Conservation (phyloP, 92 coral and sea anemone genomes). For the Palythoa heliodiscus region DNA sequence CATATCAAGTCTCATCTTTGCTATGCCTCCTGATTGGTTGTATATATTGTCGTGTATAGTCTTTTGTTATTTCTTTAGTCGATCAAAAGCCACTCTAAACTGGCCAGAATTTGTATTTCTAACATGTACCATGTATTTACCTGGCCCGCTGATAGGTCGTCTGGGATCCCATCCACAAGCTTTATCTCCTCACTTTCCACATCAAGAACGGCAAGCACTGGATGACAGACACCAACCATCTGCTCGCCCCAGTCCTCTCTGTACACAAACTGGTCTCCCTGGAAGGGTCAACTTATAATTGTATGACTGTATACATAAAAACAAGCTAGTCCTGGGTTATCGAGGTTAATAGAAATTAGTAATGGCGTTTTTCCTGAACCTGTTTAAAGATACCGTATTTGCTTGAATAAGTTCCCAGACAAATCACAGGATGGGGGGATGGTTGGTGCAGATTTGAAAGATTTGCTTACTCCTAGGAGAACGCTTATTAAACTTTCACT, state of each 20-base stretch:
- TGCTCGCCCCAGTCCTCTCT: conserved; percentile 95
- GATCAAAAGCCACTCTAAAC: neutral
- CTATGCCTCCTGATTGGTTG: too few species aligned
- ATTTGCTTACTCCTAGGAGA: too few species aligned
- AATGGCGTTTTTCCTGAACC: too few species aligned
- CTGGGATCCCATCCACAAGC: conserved; percentile 80
- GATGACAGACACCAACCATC: conserved; percentile 62
- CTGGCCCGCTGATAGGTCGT: conserved; percentile 87
- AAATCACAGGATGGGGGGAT: too few species aligned
- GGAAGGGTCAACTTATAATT: neutral
- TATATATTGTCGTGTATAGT: too few species aligned
- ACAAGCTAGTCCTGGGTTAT: too few species aligned
- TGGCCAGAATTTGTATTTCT: neutral
- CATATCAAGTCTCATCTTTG: too few species aligned
- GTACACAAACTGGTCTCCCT: conserved; percentile 86
- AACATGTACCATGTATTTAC: conserved; percentile 30
- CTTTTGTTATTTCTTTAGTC: neutral
- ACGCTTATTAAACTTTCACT: too few species aligned
- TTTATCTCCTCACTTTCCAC: conserved; percentile 63
- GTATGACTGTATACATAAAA: neutral
- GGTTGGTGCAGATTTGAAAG: too few species aligned
- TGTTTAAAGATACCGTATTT: too few species aligned
- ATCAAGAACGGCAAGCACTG: conserved; percentile 76
- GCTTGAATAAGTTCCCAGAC: too few species aligned
- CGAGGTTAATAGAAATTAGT: too few species aligned